These are phyloP conservation scores for Bombyx huttoni DNA, from an alignment of 2,888 invertebrate genomes.

Conservation along the genomic window DNA sequence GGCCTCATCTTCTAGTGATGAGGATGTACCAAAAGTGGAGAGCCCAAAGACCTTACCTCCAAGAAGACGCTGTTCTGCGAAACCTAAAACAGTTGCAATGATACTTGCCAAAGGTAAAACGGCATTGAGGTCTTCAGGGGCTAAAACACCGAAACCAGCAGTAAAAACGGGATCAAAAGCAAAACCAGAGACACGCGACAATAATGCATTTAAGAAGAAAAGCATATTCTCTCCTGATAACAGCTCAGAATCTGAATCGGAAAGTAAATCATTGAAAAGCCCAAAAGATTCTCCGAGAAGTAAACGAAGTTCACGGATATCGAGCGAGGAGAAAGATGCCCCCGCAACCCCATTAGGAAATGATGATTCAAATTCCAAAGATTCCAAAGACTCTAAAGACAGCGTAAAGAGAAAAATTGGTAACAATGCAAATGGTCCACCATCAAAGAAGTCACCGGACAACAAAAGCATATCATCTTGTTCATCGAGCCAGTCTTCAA, in stretches of 20 bases:
- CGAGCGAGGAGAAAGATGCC: conserved; percentile 47
- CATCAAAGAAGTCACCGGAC: conserved; percentile 50
- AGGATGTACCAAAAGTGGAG: conserved; percentile 61
- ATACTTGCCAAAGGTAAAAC: conserved; percentile 72
- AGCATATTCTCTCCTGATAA: conserved; percentile 89
- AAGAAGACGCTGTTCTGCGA: conserved; percentile 67
- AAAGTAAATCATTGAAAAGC: conserved; percentile 43
- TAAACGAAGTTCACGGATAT: conserved; percentile 44
- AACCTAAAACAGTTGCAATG: conserved; percentile 76
- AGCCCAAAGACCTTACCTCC: conserved; percentile 43
- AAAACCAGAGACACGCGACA: conserved; percentile 20
- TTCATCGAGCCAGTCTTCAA: conserved; percentile 57
- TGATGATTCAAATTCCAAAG: conserved; percentile 37
- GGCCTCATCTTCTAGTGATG: conserved; percentile 74
- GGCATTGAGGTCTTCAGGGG: conserved; percentile 38
- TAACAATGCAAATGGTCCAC: conserved; percentile 47
- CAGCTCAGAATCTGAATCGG: conserved; percentile 56
- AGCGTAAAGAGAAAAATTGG: conserved; percentile 46
- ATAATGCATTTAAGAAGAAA: conserved; percentile 73
- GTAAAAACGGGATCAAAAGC: conserved; percentile 52
- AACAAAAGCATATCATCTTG: conserved; percentile 57
- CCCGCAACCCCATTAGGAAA: conserved; percentile 31
- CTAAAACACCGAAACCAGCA: conserved; percentile 50
- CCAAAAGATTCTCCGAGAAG: conserved; percentile 40
- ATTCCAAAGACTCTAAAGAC: conserved; percentile 17